phyloP scores from a whole-genome alignment of 1,140 invertebrate species.

The Sinella curviseta region DNA sequence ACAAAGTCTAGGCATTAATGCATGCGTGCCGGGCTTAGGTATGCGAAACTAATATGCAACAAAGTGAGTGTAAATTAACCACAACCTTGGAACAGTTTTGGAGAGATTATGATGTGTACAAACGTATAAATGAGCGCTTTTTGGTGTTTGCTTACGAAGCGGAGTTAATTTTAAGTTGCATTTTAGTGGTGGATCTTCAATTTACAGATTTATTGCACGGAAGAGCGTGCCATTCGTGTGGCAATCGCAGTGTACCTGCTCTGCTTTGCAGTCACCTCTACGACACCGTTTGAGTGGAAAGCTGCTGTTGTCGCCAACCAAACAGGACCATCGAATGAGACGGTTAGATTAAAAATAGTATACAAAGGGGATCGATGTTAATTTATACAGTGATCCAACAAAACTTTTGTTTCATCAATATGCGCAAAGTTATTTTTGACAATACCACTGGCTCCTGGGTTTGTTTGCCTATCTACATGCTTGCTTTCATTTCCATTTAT shows the following conservation, averaged over 20 bases:
- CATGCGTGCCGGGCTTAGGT: no score
- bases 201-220: conserved; percentile 56
- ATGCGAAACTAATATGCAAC: no score
- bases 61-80: no score
- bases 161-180: conserved; percentile 23
- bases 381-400: conserved; percentile 37
- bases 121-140: no score
- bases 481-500: neutral
- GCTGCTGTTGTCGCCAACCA: conserved; percentile 50
- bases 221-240: conserved; percentile 58
- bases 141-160: conserved; percentile 15
- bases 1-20: no score
- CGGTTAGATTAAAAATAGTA: conserved; percentile 34
- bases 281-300: conserved; percentile 67
- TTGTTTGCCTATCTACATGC: no score
- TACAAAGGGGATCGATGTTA: neutral
- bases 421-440: no score
- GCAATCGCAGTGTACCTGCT: conserved; percentile 64
- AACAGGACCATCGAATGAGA: conserved; percentile 46
- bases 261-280: conserved; percentile 65
- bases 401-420: conserved; percentile 17
- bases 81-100: no score
- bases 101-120: no score
- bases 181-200: conserved; percentile 51
- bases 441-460: no score